Conservation (phyloP, 2,888 invertebrate genomes). For the Achlya flavicornis region DNA sequence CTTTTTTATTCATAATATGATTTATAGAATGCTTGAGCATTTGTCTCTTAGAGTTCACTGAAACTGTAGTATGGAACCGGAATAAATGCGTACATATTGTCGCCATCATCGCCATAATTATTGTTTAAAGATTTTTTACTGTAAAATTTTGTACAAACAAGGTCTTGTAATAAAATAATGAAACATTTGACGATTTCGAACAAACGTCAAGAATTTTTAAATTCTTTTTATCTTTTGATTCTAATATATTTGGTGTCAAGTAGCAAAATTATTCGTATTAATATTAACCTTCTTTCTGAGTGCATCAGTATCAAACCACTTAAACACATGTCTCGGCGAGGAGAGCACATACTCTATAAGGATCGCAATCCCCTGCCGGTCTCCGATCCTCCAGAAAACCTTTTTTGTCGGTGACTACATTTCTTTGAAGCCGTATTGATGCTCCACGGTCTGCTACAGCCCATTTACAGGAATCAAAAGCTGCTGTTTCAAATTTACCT, state of each 20-base stretch:
- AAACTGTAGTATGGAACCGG: neutral
- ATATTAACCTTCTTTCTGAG: neutral
- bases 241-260: neutral
- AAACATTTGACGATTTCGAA: neutral
- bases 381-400: constrained; percentile 97
- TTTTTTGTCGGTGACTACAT: constrained; percentile 91
- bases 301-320: constrained; percentile 19
- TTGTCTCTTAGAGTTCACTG: constrained; percentile 42
- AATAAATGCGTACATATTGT: neutral
- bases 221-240: neutral
- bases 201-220: neutral
- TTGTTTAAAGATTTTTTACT: neutral
- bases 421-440: constrained; percentile 96
- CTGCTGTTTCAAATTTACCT: constrained; percentile 96
- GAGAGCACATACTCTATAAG: constrained; percentile 86
- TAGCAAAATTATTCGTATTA: neutral
- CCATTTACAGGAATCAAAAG: constrained; percentile 93
- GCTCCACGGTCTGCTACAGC: constrained; percentile 96
- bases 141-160: too few species aligned
- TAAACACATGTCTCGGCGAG: constrained; percentile 63
- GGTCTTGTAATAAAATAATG: too few species aligned
- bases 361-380: constrained; percentile 96
- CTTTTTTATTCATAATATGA: constrained; percentile 74
- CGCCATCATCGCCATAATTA: neutral
- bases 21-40: constrained; percentile 70